These are phyloP conservation scores for Anhinga anhinga DNA, from an alignment of 2,113 vertebrate species.

Conservation along the genomic window DNA sequence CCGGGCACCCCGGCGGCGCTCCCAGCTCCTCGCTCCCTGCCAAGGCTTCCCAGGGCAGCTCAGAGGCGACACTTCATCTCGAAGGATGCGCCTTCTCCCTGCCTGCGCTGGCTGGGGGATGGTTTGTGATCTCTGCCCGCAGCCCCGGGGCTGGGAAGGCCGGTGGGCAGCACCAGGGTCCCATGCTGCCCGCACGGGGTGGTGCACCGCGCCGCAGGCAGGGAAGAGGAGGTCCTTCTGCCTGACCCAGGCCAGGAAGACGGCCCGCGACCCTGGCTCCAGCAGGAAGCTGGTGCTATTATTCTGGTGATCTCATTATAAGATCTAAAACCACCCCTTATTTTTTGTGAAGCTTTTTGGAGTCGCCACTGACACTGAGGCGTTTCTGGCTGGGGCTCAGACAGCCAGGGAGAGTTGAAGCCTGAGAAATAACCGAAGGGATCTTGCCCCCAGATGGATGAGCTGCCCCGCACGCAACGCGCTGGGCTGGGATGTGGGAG, in stretches of 20 bases:
- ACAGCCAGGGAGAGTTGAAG: conserved; percentile 17
- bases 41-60: background rate
- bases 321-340: conserved; percentile 47
- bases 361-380: conserved; percentile 26
- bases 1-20: background rate
- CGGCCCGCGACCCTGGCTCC: conserved; percentile 14
- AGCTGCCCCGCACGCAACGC: conserved; percentile 60
- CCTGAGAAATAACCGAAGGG: conserved; percentile 30
- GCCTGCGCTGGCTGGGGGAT: background rate
- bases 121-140: background rate
- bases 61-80: rapidly evolving
- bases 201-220: background rate
- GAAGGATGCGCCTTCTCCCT: rapidly evolving
- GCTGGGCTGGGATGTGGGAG: conserved; percentile 54
- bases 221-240: conserved; percentile 7
- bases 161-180: background rate
- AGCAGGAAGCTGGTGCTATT: conserved; percentile 66
- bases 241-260: conserved; percentile 57
- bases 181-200: background rate
- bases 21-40: background rate
- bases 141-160: background rate
- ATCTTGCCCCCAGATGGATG: conserved; percentile 66
- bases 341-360: background rate
- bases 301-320: conserved; percentile 61
- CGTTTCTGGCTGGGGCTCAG: conserved; percentile 48